Evolutionary conservation across 1,140 invertebrate species (phyloP), one percentile per base, ranked within the genome.

Genomic region (Macrosteles quadrilineatus): DNA sequence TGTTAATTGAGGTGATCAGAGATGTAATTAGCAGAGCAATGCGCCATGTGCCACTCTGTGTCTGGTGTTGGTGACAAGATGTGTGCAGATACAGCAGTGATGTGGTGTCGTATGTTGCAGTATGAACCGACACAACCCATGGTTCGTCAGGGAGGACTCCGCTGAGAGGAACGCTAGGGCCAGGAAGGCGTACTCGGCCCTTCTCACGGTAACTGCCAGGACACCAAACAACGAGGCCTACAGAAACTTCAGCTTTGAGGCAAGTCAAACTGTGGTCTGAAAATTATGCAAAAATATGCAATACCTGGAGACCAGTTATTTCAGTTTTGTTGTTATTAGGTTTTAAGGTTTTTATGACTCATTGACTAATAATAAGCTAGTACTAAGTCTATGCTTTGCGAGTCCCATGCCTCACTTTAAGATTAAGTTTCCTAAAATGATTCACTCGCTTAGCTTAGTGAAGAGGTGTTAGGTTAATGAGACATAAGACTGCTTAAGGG

Each of bases 141-240:
- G 97, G 97, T 89, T 88, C 74, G 85, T 92, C 66, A 85, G 87
- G 72, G 86, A 87, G 31, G 96, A 97, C 77, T 90, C 89, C 0
- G 82, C 86, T 0, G 91, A 91, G 69, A 86, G 88, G 45, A 98
- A 98, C 79, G 86, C 90, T 73, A 86, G 90, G 72, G 96, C 96
- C 0, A 87, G 87, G 77, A 88, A 91, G 76, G 96, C 96, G 0
- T 99, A 95, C 81, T 90, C 93, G 71, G 90, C 95, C 0, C 82
- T 98, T 62, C 85, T 98, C 57, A 98, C 93, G 0, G 92, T 99
- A n/a, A 97, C 95, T 0, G 84, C 90, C 6, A 77, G 89, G 36
- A 92, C 93, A 11, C 94, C 94, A 0, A 90, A 94, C 71, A 89
- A 90, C 75, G 83, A 87, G 31, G 89, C 91, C 75, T 94, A 94